Evolutionary conservation across 2,113 vertebrate species (phyloP).

Genomic region (Sprattus sprattus): DNA sequence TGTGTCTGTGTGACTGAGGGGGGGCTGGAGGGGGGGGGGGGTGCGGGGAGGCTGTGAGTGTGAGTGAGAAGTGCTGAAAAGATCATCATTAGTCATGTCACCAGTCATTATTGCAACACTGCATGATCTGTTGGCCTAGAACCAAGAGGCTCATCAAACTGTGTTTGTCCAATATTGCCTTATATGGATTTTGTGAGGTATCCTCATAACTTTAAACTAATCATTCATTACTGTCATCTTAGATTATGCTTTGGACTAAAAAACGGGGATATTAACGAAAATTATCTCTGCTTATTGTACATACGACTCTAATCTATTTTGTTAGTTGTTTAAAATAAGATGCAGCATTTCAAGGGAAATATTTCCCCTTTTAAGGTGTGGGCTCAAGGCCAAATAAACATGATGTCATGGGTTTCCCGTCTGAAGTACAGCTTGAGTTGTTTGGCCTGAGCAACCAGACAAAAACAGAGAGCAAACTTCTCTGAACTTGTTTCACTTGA

Average conservation of each 20-base stretch:
- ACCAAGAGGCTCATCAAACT: no score
- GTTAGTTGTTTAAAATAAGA: neutral
- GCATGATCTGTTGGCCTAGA: no score
- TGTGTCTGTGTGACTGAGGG: neutral
- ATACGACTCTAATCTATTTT: neutral
- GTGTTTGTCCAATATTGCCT: no score
- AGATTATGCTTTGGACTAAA: no score
- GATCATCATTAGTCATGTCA: no score
- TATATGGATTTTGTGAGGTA: no score
- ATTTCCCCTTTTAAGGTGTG: neutral
- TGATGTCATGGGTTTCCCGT: slow-evolving; percentile 5
- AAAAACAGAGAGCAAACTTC: neutral
- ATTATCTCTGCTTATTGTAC: no score
- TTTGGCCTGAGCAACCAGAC: neutral
- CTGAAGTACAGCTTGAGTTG: neutral
- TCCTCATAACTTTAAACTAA: no score
- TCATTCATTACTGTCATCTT: no score
- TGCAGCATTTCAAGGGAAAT: neutral
- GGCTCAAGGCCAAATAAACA: neutral
- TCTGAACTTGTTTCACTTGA: neutral
- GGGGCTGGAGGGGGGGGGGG: no score
- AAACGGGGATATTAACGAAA: no score
- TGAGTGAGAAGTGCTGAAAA: neutral
- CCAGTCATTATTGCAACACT: no score
- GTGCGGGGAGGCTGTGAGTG: neutral